phyloP scores from a whole-genome alignment of 1,140 invertebrate species.

The Drosophila tristis region DNA sequence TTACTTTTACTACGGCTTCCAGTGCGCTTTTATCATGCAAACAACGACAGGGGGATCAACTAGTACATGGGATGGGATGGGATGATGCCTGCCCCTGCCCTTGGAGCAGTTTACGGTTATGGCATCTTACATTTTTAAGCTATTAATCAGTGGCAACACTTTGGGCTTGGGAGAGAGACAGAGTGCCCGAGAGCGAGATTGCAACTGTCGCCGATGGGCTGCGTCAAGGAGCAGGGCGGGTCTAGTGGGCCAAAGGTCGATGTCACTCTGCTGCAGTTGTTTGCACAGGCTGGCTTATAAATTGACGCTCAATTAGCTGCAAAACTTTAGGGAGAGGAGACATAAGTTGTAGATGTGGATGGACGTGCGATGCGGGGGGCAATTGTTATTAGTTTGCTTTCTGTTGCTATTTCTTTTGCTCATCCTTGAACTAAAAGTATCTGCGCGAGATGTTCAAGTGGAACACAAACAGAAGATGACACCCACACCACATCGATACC shows the following conservation, averaged over 20 bases:
- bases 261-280: neutral
- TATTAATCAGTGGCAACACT: conserved; percentile 28
- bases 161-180: no score
- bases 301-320: conserved; percentile 18
- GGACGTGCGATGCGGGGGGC: neutral
- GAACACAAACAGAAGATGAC: conserved; percentile 1
- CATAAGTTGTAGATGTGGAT: neutral
- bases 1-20: neutral
- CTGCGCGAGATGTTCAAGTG: conserved; percentile 12
- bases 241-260: neutral
- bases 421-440: conserved; percentile 1
- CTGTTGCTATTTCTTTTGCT: neutral
- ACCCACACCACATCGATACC: no score
- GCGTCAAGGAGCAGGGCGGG: neutral
- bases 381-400: conserved; percentile 1
- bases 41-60: conserved; percentile 18
- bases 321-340: neutral
- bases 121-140: conserved; percentile 21
- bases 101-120: conserved; percentile 24
- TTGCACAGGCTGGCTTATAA: neutral
- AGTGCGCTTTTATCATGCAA: conserved; percentile 42
- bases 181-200: no score
- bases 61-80: no score
- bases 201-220: neutral
- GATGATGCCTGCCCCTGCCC: conserved; percentile 12